Conservation (phyloP, 2,113 vertebrate species). For the Dicrurus megarhynchus region DNA sequence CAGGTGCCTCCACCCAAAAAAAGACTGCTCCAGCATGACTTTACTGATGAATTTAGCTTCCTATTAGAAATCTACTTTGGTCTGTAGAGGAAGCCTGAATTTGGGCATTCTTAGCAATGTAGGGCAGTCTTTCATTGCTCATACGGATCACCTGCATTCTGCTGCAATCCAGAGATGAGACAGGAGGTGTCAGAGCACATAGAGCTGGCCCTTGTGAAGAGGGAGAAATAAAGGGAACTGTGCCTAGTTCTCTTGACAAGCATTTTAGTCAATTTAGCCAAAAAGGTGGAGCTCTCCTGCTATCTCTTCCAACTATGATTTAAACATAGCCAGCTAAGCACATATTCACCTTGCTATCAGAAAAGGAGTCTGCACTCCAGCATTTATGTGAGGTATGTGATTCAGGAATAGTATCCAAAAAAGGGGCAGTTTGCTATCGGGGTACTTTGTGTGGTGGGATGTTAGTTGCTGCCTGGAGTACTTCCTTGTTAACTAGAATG, state of each 20-base stretch:
- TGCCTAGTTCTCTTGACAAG: background rate
- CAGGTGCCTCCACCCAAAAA: background rate
- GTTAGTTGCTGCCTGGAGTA: background rate
- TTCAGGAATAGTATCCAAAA: background rate
- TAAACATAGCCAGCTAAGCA: background rate
- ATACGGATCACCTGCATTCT: background rate
- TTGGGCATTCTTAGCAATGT: background rate
- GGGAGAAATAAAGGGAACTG: background rate
- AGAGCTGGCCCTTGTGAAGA: background rate
- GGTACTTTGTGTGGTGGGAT: background rate
- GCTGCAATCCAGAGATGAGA: background rate
- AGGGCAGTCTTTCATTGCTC: background rate
- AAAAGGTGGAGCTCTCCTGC: background rate
- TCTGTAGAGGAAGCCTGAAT: background rate
- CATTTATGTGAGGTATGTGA: background rate
- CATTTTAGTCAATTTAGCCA: background rate
- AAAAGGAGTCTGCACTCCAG: background rate
- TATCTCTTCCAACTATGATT: background rate
- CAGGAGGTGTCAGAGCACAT: background rate
- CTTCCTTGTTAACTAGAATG: background rate
- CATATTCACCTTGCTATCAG: background rate
- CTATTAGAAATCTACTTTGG: background rate
- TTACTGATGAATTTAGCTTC: background rate
- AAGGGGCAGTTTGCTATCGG: accelerated
- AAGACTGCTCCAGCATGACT: background rate